phyloP scores from a whole-genome alignment of 53 echinoderm and acorn worm species.

The Paracentrotus lividus region DNA sequence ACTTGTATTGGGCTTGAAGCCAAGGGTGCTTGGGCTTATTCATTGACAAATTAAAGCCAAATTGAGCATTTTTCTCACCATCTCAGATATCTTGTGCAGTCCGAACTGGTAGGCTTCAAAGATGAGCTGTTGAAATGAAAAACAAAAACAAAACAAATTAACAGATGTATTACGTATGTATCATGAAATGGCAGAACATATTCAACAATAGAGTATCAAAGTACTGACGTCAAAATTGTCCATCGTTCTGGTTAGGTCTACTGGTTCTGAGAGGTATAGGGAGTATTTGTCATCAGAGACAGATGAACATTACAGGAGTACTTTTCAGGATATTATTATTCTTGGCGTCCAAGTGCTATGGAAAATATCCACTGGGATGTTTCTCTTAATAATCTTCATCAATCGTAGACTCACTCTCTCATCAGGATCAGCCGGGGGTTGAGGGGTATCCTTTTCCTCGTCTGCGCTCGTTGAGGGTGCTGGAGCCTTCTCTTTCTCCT shows the following conservation, averaged over 20 bases:
- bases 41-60: not conserved
- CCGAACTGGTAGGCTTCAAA: constrained; percentile 96
- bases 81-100: constrained; percentile 88
- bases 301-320: no score
- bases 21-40: not conserved
- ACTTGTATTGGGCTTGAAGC: not conserved
- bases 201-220: no score
- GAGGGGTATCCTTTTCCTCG: constrained; percentile 92
- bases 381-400: not conserved
- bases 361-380: no score
- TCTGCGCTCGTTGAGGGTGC: constrained; percentile 81
- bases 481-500: constrained; percentile 88
- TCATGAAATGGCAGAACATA: no score
- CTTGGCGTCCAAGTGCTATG: no score
- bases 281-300: no score
- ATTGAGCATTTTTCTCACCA: constrained; percentile 77
- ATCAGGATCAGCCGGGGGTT: constrained; percentile 94
- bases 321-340: no score
- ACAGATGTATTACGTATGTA: not conserved
- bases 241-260: no score
- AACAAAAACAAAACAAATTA: not conserved
- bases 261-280: no score
- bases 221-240: no score
- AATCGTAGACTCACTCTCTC: constrained; percentile 81
- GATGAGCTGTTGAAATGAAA: constrained; percentile 78